Percentiles rank a stretch among this genome's conserved stretches.
Evolutionary conservation across 2,113 vertebrate species (phyloP).

Genomic region (Eurystomus gularis): DNA sequence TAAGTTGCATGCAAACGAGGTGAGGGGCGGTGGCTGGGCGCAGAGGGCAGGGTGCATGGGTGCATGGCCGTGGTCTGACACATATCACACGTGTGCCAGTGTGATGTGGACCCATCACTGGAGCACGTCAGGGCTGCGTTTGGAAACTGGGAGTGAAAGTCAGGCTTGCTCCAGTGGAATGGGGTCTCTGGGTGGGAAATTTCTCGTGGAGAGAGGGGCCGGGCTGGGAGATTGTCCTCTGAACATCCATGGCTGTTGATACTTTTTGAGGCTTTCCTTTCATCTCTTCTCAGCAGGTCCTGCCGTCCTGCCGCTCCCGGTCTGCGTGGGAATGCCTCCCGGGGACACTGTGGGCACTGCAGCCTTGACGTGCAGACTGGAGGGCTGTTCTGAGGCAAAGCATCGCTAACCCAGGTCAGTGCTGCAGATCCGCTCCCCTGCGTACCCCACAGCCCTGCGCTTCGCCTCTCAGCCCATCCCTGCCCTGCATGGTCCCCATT

Average conservation of each 20-base stretch:
- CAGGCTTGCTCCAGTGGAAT: background rate
- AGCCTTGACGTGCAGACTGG: background rate
- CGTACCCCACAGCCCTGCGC: rapidly evolving
- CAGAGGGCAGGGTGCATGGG: background rate
- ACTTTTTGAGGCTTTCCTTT: background rate
- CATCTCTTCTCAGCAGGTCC: background rate
- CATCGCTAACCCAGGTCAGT: background rate
- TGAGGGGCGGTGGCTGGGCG: background rate
- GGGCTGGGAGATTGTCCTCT: background rate
- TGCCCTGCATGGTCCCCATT: rapidly evolving
- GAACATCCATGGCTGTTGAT: background rate
- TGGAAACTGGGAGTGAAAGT: background rate
- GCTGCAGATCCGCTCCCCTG: background rate
- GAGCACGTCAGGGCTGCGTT: rapidly evolving
- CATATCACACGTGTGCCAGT: rapidly evolving
- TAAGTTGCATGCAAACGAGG: background rate
- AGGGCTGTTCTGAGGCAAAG: background rate
- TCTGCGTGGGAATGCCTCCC: background rate
- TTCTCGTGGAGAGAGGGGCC: background rate
- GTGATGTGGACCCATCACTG: rapidly evolving
- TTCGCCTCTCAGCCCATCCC: background rate
- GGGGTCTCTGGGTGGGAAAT: background rate
- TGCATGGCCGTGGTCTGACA: background rate
- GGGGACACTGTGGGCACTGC: background rate
- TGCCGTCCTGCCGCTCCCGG: background rate